phyloP scores from a whole-genome alignment of 2,797 vertebrate species.

The Pelodytes ibericus region DNA sequence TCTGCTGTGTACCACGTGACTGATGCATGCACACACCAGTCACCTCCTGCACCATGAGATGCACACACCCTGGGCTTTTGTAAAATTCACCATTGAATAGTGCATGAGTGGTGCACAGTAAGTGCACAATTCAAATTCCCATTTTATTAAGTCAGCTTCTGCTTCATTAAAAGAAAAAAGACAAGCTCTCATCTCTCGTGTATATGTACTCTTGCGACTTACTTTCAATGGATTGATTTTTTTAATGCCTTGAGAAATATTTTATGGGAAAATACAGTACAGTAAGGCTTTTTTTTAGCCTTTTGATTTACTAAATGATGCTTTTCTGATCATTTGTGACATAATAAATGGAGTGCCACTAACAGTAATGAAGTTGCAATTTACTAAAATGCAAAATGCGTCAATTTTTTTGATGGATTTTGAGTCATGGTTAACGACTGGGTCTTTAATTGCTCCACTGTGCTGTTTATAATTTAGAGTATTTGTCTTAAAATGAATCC shows the following conservation, averaged over 20 bases:
- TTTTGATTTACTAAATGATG: not conserved
- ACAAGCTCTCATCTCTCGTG: too few relatives aligned
- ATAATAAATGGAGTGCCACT: slow-evolving; percentile 10
- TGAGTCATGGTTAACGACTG: not conserved
- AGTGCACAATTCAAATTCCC: too few relatives aligned
- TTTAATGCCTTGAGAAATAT: not conserved
- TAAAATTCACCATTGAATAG: too few relatives aligned
- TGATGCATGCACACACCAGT: too few relatives aligned
- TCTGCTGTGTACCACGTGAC: too few relatives aligned
- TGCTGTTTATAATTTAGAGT: not conserved
- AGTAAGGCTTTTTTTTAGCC: not conserved
- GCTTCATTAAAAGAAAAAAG: too few relatives aligned
- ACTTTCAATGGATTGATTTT: not conserved
- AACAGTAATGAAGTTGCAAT: slow-evolving; percentile 3
- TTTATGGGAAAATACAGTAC: not conserved
- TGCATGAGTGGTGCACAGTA: too few relatives aligned
- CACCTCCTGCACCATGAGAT: too few relatives aligned
- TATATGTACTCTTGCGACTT: not conserved
- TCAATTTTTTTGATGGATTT: not conserved
- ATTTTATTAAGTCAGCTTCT: too few relatives aligned
- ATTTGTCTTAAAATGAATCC: slow-evolving; percentile 5
- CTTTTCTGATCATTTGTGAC: not conserved
- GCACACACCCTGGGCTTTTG: too few relatives aligned
- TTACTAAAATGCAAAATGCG: not conserved
- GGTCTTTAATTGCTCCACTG: not conserved